phyloP scores from a whole-genome alignment of 2,113 vertebrate species.

The Campylomormyrus tamandua region DNA sequence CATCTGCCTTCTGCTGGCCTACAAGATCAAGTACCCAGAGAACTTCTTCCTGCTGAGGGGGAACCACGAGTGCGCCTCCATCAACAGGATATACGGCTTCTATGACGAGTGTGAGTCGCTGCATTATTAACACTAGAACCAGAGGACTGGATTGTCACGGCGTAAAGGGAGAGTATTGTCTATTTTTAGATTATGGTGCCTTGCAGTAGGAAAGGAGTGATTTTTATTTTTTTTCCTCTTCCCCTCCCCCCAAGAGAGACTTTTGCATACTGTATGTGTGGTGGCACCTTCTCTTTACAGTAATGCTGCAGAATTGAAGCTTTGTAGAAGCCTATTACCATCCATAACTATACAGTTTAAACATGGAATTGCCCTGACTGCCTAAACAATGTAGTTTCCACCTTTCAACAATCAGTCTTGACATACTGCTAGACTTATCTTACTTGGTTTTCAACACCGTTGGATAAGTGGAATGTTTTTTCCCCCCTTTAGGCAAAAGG shows the following conservation, averaged over 20 bases:
- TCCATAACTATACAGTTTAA: background rate
- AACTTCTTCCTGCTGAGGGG: slow-evolving; percentile 78
- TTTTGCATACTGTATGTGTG: background rate
- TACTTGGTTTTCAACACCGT: background rate
- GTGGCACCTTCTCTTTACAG: background rate
- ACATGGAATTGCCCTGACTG: background rate
- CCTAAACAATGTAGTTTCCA: background rate
- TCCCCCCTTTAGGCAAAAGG: slow-evolving; percentile 59
- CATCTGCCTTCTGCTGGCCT: slow-evolving; percentile 76
- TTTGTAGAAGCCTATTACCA: background rate
- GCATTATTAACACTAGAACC: background rate
- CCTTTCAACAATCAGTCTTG: background rate
- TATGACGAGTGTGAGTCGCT: slow-evolving; percentile 72
- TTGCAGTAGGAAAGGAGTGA: background rate
- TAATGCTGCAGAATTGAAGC: background rate
- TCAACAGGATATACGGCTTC: slow-evolving; percentile 81
- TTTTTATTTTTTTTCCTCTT: background rate
- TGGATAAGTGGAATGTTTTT: background rate
- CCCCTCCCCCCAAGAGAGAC: background rate
- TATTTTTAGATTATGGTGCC: background rate
- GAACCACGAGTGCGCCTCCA: slow-evolving; percentile 79
- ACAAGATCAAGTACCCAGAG: slow-evolving; percentile 81
- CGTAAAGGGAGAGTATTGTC: background rate
- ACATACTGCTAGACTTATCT: background rate
- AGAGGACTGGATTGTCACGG: background rate